A percentile compares a stretch with the other conserved stretches of the same genome.
Conservation (phyloP, 1,140 invertebrate species). For the Tetragnatha versicolor region DNA sequence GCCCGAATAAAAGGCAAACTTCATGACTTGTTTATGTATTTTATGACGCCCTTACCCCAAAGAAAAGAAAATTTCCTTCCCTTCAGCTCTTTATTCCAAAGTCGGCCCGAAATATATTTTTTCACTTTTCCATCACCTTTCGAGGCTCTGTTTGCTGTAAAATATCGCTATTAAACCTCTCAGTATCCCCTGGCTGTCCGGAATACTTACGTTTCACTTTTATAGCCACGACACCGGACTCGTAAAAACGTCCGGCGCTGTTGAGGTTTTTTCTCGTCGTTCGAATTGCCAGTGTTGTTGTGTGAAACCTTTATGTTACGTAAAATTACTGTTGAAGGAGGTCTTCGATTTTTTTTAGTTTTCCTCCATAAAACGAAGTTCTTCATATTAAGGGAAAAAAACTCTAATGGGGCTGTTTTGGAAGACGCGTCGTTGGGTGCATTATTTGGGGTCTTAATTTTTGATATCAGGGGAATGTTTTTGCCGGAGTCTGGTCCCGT, state of each 20-base stretch:
- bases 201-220: constrained; percentile 33
- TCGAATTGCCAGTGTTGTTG: constrained; percentile 33
- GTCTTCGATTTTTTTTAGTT: neutral
- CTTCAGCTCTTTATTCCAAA: constrained; percentile 9
- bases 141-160: constrained; percentile 31
- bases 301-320: neutral
- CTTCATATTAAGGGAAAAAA: too few species aligned
- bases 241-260: constrained; percentile 23
- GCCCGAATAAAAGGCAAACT: constrained; percentile 1
- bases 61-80: constrained; percentile 9
- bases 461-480: too few species aligned
- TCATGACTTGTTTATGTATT: constrained; percentile 32
- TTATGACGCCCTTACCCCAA: constrained; percentile 17
- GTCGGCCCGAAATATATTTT: constrained; percentile 21
- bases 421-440: too few species aligned
- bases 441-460: too few species aligned
- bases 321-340: constrained; percentile 16
- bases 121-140: constrained; percentile 29
- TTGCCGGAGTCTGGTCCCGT: too few species aligned
- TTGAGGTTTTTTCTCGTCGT: neutral
- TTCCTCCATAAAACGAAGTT: neutral
- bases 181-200: neutral
- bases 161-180: constrained; percentile 39
- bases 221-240: constrained; percentile 17
- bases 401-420: too few species aligned